phyloP scores from a whole-genome alignment of 2,113 vertebrate genomes.

The Sprattus sprattus region DNA sequence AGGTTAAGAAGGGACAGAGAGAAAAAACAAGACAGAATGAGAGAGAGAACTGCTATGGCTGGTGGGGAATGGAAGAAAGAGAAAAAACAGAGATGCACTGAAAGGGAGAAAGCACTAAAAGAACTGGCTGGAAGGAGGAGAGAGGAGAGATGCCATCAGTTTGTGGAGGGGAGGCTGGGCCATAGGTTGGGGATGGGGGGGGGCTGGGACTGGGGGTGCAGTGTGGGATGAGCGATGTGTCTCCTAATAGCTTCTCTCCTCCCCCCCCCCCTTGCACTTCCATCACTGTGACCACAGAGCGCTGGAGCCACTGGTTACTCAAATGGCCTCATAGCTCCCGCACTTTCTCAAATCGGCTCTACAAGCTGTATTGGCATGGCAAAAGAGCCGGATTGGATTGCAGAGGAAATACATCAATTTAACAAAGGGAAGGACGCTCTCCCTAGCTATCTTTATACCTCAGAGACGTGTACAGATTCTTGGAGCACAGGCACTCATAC shows the following conservation, averaged over 20 bases:
- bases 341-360: background rate
- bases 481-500: background rate
- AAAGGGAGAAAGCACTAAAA: background rate
- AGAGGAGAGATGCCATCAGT: too few relatives aligned
- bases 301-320: background rate
- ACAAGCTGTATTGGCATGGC: background rate
- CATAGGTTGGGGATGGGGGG: background rate
- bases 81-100: background rate
- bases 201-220: background rate
- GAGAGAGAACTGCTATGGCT: background rate
- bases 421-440: background rate
- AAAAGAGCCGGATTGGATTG: background rate
- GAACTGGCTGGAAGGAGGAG: too few relatives aligned
- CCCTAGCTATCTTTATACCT: background rate
- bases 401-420: background rate
- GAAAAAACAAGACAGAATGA: background rate
- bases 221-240: background rate
- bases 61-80: background rate
- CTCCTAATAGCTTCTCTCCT: background rate
- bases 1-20: background rate
- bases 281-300: background rate
- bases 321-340: background rate
- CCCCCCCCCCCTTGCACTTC: background rate
- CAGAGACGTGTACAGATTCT: background rate
- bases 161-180: background rate